Percentiles rank a stretch among this genome's conserved stretches.
phyloP scores from a whole-genome alignment of 2,797 vertebrate species.

The Helicolenus hilgendorfi region DNA sequence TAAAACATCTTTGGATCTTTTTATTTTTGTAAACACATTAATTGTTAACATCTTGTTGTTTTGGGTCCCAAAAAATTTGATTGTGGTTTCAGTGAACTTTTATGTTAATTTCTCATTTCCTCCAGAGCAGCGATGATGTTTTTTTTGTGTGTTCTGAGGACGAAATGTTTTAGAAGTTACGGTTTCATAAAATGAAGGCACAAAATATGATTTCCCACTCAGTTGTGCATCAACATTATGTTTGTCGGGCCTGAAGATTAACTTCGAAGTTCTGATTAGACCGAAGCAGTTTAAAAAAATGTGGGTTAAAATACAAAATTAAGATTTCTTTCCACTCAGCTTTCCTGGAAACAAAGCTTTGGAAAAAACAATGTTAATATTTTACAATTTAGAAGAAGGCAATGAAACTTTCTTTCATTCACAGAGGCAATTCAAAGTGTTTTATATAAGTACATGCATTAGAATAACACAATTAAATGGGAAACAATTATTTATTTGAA shows the following conservation, averaged over 20 bases:
- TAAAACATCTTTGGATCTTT: neutral
- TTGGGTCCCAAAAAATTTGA: neutral
- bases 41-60: constrained; percentile 13
- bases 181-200: neutral
- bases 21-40: constrained; percentile 29
- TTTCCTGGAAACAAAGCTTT: neutral
- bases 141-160: neutral
- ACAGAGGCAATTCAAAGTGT: too few species aligned
- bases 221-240: neutral
- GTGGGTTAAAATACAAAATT: neutral
- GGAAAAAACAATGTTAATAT: neutral
- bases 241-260: neutral
- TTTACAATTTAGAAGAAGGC: neutral
- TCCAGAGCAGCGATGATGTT: neutral
- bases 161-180: neutral
- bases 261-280: neutral
- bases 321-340: neutral
- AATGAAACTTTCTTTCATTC: neutral
- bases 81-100: neutral
- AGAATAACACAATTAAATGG: neutral
- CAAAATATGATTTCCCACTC: neutral
- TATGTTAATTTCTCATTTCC: constrained; percentile 18
- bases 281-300: neutral
- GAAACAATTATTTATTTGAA: neutral
- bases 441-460: too few species aligned